Percentiles rank a stretch among this genome's conserved stretches.
These are phyloP conservation scores for Periplaneta americana DNA, from an alignment of 1,140 invertebrate species.

Conservation along the genomic window DNA sequence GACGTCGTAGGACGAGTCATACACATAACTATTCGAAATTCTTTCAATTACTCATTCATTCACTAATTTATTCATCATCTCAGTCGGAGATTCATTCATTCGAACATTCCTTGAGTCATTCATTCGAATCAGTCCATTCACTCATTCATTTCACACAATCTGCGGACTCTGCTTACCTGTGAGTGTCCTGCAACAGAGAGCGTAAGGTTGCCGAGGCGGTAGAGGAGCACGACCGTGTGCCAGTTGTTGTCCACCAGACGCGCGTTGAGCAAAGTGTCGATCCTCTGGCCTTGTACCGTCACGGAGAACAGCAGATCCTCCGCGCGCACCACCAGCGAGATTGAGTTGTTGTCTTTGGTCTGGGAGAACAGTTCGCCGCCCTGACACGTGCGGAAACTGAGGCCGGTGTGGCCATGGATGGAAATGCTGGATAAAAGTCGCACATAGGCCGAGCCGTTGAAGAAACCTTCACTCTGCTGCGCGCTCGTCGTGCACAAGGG, in stretches of 20 bases:
- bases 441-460: slow-evolving; percentile 71
- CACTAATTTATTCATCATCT: too few relatives aligned
- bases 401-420: slow-evolving; percentile 63
- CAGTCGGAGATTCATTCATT: too few relatives aligned
- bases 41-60: too few relatives aligned
- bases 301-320: slow-evolving; percentile 59
- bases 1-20: too few relatives aligned
- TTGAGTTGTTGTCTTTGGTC: slow-evolving; percentile 13
- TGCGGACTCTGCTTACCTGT: slow-evolving; percentile 40
- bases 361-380: slow-evolving; percentile 70
- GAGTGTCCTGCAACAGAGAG: slow-evolving; percentile 49
- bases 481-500: neutral
- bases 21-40: too few relatives aligned
- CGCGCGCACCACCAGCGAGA: slow-evolving; percentile 26
- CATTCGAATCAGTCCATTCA: too few relatives aligned
- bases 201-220: slow-evolving; percentile 58
- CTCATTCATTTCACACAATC: too few relatives aligned
- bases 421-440: slow-evolving; percentile 61
- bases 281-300: slow-evolving; percentile 45
- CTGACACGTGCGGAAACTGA: slow-evolving; percentile 74
- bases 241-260: slow-evolving; percentile 71
- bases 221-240: slow-evolving; percentile 68
- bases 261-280: slow-evolving; percentile 55
- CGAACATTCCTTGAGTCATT: too few relatives aligned
- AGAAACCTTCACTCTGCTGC: slow-evolving; percentile 62